Base-by-base conservation (phyloP, 2,888 invertebrate species). In the Thereva nobilitata region DNA sequence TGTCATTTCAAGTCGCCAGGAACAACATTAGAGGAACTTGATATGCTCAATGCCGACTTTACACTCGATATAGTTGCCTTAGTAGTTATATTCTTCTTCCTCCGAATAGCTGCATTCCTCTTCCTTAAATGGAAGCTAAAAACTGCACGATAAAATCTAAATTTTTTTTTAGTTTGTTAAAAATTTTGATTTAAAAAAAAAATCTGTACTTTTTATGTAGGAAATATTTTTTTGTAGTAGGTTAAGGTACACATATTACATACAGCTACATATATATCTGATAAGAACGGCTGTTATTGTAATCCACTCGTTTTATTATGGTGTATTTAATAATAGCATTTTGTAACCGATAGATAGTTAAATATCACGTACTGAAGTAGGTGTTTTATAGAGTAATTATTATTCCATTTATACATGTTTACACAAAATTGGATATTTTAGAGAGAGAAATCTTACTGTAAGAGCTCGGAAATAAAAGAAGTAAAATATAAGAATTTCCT, bases 71-170 rank as follows among this genome's bases (percentile, higher is more conserved):
- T 93, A 75, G 85, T 89, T 8, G 93, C 93, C 1, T 83, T 94
- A 5, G 82, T 92, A 70, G 84, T 86, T 64, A 93, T 93, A 72
- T 93, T 93, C 82, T 81, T 93, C 56, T 83, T 92, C 4, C 84
- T 93, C 8, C 86, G 93, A 79, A 83, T 93, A 71, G 86, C 92
- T 4, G 93, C 93, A 6, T 94, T 89, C 83, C 82, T 93, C 67
- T 93, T 94, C 84, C 85, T 94, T 49, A 87, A 91, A 72, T 93
- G 92, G 92, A 94, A 94, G 76, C 85, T 93, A 67, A 89, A 89
- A 78, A 87, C 90, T 68, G 87, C 89, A 67, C 88, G 90, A 84
- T 92, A 90, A 83, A 75, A 10, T 34, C 23, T 23, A 23, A n/a
- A n/a, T n/a, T n/a, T n/a, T n/a, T n/a, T n/a, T n/a, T n/a, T n/a